Evolutionary conservation across 2,113 vertebrate species (phyloP).

Genomic region (Chaenocephalus aceratus): DNA sequence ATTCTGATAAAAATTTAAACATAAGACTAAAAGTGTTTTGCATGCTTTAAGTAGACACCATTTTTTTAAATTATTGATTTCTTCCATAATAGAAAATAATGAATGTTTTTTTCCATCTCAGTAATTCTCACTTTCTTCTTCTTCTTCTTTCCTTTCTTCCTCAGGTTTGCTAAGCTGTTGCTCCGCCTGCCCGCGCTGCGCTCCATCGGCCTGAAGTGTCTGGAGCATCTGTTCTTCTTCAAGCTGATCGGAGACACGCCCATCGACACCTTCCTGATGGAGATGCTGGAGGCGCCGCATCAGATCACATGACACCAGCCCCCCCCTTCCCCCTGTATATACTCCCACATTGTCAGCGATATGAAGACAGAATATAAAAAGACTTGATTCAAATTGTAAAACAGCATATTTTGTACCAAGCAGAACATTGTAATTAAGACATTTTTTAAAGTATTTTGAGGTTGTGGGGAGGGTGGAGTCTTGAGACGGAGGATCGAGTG

Average conservation of each 20-base stretch:
- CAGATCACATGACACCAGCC: slow-evolving; percentile 91
- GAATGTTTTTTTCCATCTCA: no score
- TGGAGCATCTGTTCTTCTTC: slow-evolving; percentile 98
- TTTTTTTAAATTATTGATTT: no score
- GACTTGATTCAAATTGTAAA: slow-evolving; percentile 78
- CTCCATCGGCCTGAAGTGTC: slow-evolving; percentile 95
- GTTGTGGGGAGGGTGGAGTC: slow-evolving; percentile 22
- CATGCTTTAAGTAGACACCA: no score
- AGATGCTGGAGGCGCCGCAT: slow-evolving; percentile 96
- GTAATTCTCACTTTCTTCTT: background rate
- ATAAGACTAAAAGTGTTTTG: background rate
- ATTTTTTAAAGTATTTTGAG: slow-evolving; percentile 53
- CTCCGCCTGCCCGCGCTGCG: slow-evolving; percentile 93
- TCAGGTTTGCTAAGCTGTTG: slow-evolving; percentile 94
- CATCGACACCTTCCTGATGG: slow-evolving; percentile 98
- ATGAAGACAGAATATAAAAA: slow-evolving; percentile 68
- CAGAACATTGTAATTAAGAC: slow-evolving; percentile 65
- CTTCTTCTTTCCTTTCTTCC: background rate
- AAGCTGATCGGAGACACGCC: slow-evolving; percentile 97
- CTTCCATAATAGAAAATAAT: no score
- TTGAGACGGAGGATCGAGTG: slow-evolving; percentile 21
- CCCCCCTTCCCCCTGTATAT: slow-evolving; percentile 76
- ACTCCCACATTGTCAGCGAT: slow-evolving; percentile 69
- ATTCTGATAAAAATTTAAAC: background rate
- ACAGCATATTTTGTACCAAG: slow-evolving; percentile 81